Evolutionary conservation across 2,888 invertebrate species (phyloP).

Genomic region (Acleris holmiana): DNA sequence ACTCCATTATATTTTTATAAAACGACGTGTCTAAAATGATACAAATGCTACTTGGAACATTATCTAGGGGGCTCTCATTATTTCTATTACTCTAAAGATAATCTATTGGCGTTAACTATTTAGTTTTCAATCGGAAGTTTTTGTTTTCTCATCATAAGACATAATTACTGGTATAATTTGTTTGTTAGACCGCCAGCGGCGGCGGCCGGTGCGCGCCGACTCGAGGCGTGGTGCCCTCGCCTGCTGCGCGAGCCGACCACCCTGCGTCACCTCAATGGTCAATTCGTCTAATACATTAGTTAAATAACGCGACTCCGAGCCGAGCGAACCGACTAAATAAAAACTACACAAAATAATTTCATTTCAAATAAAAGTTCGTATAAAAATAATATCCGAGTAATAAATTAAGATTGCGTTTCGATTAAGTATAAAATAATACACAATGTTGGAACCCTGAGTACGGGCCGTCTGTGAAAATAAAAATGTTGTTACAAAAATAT

Average conservation of each 20-base stretch:
- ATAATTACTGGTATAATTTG: conserved; percentile 52
- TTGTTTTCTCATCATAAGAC: conserved; percentile 59
- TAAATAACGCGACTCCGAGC: conserved; percentile 51
- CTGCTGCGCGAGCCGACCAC: conserved; percentile 56
- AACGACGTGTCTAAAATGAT: conserved; percentile 73
- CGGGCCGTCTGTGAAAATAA: conserved; percentile 47
- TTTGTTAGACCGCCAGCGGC: conserved; percentile 44
- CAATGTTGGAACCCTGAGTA: conserved; percentile 52
- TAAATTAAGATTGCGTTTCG: conserved; percentile 44
- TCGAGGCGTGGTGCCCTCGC: conserved; percentile 70
- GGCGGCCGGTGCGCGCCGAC: conserved; percentile 43
- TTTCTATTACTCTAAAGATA: conserved; percentile 68
- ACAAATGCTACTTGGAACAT: conserved; percentile 79
- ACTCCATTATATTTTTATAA: conserved; percentile 65
- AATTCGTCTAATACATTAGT: conserved; percentile 64
- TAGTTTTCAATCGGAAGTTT: conserved; percentile 58
- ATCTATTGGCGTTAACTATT: conserved; percentile 79
- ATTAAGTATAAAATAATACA: conserved; percentile 43
- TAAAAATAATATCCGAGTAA: conserved; percentile 56
- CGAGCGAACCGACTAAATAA: conserved; percentile 44
- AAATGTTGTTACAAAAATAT: conserved; percentile 62
- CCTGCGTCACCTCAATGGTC: conserved; percentile 51
- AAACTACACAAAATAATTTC: conserved; percentile 51
- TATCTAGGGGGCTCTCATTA: conserved; percentile 69
- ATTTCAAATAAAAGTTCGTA: conserved; percentile 53